Evolutionary conservation across 2,797 vertebrate species (phyloP), one percentile per base, ranked within the genome.

Genomic region (Lophius americanus): DNA sequence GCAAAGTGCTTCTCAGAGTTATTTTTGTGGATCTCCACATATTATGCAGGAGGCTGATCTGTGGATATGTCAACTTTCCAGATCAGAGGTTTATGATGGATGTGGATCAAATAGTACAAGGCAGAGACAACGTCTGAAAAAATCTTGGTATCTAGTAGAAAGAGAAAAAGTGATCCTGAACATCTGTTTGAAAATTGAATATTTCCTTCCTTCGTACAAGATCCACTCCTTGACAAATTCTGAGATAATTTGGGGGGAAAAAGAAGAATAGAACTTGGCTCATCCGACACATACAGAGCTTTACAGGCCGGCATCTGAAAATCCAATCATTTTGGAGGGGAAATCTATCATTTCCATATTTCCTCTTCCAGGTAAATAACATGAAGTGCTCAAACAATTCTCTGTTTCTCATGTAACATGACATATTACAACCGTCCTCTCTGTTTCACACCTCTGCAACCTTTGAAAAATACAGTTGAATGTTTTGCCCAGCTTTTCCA

Each of bases 241-340:
- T 13, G 44, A 12, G 11, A 12, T 46, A 46, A 4, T 11, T 44
- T 44, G 43, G 43, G 8, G 43, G 9, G 23, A 23, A 23, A 23
- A 23, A 23, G 23, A 23, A 23, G 23, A 23, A 23, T 23, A 23
- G 2, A 23, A 23, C 23, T 23, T 23, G 23, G 23, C 23, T 23
- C 23, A 23, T 23, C 23, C 23, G 2, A 48, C 51, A 63, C 60
- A 63, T 14, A 66, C 64, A 76, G 23, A 38, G 37, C 37, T 38
- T 38, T 42, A 3, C 9, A 44, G 7, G 5, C 23, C 14, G 36
- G 12, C 9, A 39, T 33, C 12, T 35, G 41, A 50, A 54, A 59
- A 51, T 39, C 3, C 7, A 62, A 23, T 44, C 35, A 7, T 63
- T 23, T 23, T 23, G 23, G 39, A 56, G 12, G 51, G 62, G 12